These are phyloP conservation scores for Drosophila melanica DNA, from an alignment of 1,140 invertebrate genomes.

Conservation along the genomic window DNA sequence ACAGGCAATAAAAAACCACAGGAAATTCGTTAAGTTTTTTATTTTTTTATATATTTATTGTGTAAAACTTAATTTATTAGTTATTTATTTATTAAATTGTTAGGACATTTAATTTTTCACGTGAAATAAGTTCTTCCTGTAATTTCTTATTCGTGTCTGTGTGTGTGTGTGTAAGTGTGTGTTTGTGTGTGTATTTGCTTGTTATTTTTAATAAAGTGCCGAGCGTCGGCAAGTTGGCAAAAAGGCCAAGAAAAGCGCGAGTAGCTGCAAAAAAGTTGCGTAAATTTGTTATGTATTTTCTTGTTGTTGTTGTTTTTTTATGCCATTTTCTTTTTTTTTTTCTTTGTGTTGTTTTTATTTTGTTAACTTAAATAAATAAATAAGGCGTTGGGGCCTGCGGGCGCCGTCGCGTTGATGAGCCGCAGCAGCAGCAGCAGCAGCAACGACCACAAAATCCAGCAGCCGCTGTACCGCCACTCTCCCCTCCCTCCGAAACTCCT, in stretches of 20 bases:
- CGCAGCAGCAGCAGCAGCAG: conserved; percentile 39
- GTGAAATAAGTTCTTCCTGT: not conserved
- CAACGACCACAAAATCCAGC: not conserved
- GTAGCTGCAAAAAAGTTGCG: conserved; percentile 66
- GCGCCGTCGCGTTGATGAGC: conserved; percentile 39
- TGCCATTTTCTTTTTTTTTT: conserved; percentile 34
- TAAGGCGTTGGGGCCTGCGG: conserved; percentile 47
- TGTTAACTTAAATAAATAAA: conserved; percentile 77
- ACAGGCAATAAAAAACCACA: too few species aligned
- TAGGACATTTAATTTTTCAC: conserved; percentile 2
- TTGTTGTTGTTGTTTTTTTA: conserved; percentile 36
- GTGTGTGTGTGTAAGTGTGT: conserved; percentile 7
- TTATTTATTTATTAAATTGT: not conserved
- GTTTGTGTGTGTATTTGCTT: conserved; percentile 22
- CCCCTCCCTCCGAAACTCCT: not conserved
- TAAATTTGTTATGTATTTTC: conserved; percentile 78
- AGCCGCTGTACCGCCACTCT: not conserved
- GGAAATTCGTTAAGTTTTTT: not conserved
- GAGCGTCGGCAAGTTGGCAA: conserved; percentile 10
- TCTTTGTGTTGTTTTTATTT: conserved; percentile 37
- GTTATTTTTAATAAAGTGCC: conserved; percentile 71
- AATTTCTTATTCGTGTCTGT: not conserved
- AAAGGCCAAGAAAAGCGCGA: conserved; percentile 52
- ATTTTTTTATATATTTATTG: not conserved
- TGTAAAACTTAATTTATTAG: not conserved